Percentiles rank a stretch among this genome's conserved stretches.
phyloP scores from a whole-genome alignment of 2,113 vertebrate genomes.

The Cercopithecus mona region DNA sequence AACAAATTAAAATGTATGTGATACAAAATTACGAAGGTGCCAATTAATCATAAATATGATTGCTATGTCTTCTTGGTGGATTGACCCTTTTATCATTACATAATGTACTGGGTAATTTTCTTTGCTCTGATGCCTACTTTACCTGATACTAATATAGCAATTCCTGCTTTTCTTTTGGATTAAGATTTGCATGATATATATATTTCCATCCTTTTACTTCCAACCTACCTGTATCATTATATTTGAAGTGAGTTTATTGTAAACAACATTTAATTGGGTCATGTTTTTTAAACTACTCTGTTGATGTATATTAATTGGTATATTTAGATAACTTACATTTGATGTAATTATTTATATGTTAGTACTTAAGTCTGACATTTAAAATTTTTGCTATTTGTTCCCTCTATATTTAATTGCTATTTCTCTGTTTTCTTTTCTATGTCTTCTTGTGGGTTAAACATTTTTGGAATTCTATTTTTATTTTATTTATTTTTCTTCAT shows the following conservation, averaged over 20 bases:
- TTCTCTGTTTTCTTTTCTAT: not conserved
- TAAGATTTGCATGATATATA: not conserved
- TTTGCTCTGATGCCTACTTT: not conserved
- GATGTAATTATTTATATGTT: not conserved
- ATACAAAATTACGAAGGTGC: not conserved
- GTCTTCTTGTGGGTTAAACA: not conserved
- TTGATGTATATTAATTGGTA: not conserved
- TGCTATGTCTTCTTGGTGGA: not conserved
- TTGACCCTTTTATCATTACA: not conserved
- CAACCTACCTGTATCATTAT: not conserved
- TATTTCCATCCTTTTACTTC: not conserved
- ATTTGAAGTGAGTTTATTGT: not conserved
- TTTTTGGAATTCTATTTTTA: not conserved
- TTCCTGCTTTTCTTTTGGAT: not conserved
- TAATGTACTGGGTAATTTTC: not conserved
- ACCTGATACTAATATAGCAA: not conserved
- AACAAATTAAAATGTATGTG: not conserved
- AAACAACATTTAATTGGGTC: not conserved
- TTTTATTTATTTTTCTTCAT: not conserved
- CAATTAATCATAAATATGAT: not conserved
- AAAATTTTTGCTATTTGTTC: slow-evolving; percentile 37
- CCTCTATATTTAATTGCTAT: not conserved
- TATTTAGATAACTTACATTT: slow-evolving; percentile 38
- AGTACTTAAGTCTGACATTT: not conserved
- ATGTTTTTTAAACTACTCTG: not conserved